Evolutionary conservation across 2,113 vertebrate genomes (phyloP).

Genomic region (Apteryx owenii): DNA sequence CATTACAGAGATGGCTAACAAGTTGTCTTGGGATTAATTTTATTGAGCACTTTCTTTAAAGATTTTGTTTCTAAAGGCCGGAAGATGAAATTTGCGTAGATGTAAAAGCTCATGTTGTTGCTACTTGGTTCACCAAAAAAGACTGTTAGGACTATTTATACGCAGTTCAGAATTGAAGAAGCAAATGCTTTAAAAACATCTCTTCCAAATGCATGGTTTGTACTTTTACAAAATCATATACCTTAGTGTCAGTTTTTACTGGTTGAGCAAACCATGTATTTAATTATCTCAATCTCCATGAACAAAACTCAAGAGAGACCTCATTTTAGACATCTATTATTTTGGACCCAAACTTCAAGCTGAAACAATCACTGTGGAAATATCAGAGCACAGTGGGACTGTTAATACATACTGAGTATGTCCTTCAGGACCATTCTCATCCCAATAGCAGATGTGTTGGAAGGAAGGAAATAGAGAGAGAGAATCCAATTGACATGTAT

Average conservation of each 20-base stretch:
- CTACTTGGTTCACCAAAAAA: background rate
- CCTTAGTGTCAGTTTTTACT: background rate
- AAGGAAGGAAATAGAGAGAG: background rate
- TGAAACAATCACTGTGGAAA: background rate
- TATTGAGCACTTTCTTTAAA: background rate
- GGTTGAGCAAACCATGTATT: background rate
- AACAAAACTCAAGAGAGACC: background rate
- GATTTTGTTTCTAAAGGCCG: background rate
- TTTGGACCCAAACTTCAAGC: background rate
- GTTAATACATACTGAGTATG: background rate
- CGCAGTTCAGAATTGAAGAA: background rate
- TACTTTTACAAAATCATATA: background rate
- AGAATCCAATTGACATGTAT: background rate
- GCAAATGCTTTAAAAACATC: background rate
- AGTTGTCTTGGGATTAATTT: background rate
- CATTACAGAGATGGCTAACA: background rate
- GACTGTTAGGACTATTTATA: background rate
- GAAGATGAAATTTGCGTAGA: background rate
- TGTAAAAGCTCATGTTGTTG: background rate
- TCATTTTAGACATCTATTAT: background rate
- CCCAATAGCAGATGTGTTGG: background rate
- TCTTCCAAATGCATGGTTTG: background rate
- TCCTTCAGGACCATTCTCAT: background rate
- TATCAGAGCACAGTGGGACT: background rate
- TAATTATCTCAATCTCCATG: background rate